Base-by-base conservation (phyloP, 1,140 invertebrate genomes). In the Drosophila arizonae region DNA sequence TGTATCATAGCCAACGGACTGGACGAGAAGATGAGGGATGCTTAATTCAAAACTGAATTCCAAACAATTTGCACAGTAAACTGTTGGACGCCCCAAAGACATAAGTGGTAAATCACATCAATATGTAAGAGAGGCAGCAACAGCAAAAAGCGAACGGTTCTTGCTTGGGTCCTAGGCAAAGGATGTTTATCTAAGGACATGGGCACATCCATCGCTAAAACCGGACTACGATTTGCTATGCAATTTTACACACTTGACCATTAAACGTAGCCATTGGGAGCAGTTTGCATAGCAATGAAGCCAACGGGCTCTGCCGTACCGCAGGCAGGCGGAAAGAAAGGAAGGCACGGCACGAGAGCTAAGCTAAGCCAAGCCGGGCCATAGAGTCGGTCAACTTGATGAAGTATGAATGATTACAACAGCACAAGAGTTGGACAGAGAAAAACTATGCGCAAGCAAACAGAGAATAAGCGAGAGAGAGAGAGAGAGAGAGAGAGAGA, bases 211-310 rank as follows among this genome's bases (percentile, higher is more conserved):
- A 64, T 64, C 66, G 50, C n/a, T 63, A 39, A 17, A 62, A 26
- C 41, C 60, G 39, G 46, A 36, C 80, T 79, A 77, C 76, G 79
- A 90, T 90, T 90, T 90, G 82, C 81, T 82, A 82, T 90, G 81
- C 87, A 90, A 90, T 90, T 90, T 90, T 90, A 90, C 87, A 87
- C 87, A 90, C 82, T 90, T 90, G 81, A 90, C 87, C 87, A 90
- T 87, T 90, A 90, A 89, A 88, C 84, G 84, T 84, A 88, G 84
- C 82, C 84, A 88, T 87, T 87, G 82, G 82, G 82, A 87, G 84
- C 82, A 87, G 82, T 87, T 88, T 87, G 84, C 84, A 87, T 87
- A 87, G 84, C 84, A 87, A 87, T 88, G 84, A 87, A 77, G 76
- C 77, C 70, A 73, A 68, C 67, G 65, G 66, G 66, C 63, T 46